A percentile compares a stretch with the other conserved stretches of the same genome.
phyloP scores from a whole-genome alignment of 2,888 invertebrate species.

The Nesidiocoris tenuis region DNA sequence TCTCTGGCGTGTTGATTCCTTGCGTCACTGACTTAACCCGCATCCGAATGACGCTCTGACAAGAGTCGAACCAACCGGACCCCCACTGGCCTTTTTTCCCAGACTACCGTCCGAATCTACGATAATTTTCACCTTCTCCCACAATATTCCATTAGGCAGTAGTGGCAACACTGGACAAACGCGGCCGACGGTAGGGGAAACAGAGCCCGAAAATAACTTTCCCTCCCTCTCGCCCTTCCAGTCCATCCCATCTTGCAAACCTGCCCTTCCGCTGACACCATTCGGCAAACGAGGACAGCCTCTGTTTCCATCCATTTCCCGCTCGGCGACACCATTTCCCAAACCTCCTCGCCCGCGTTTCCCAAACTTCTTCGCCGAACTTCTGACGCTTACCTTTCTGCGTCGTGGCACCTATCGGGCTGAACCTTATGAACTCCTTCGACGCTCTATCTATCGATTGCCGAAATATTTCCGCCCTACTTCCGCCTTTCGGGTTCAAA shows the following conservation, averaged over 20 bases:
- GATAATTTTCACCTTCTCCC: too few relatives aligned
- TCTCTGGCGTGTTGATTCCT: too few relatives aligned
- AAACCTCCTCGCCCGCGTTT: background rate
- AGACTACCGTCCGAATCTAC: too few relatives aligned
- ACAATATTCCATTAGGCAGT: too few relatives aligned
- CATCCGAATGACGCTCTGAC: too few relatives aligned
- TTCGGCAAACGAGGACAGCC: too few relatives aligned
- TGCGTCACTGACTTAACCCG: too few relatives aligned
- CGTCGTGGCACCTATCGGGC: background rate
- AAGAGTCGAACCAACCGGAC: too few relatives aligned
- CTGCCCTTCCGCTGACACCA: too few relatives aligned
- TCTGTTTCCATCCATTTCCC: too few relatives aligned
- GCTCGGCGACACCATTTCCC: background rate
- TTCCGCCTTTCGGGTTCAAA: constrained; percentile 2
- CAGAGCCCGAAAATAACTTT: constrained; percentile 4
- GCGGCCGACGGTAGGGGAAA: background rate
- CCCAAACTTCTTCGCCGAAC: background rate
- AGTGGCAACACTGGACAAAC: background rate
- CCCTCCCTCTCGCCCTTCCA: background rate
- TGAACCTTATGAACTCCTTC: background rate
- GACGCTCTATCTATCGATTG: constrained; percentile 12
- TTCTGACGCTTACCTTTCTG: background rate
- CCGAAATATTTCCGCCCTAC: constrained; percentile 21
- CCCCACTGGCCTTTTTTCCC: too few relatives aligned
- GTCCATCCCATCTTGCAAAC: too few relatives aligned